Conservation (phyloP, 1,140 invertebrate species). For the Calliopsis andreniformis region DNA sequence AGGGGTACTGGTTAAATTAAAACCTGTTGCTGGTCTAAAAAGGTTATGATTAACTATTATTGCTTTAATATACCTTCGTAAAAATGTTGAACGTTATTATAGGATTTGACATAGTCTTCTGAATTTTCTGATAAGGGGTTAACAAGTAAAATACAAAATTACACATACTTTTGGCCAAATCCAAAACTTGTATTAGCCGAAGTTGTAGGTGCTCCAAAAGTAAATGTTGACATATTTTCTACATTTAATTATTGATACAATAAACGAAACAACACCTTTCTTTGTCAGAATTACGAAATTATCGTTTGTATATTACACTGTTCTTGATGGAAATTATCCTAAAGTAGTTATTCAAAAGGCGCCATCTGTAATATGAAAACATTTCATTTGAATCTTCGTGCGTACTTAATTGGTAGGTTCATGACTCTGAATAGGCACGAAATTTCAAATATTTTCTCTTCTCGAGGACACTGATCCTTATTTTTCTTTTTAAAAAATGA, state of each 20-base stretch:
- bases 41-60: background rate
- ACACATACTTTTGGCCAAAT: constrained; percentile 69
- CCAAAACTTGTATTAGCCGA: constrained; percentile 65
- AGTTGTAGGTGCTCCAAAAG: constrained; percentile 71
- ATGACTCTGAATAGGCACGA: too few relatives aligned
- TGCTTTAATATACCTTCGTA: constrained; percentile 2
- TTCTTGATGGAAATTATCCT: background rate
- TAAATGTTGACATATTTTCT: constrained; percentile 53
- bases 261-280: background rate
- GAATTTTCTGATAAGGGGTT: too few relatives aligned
- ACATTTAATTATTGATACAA: background rate
- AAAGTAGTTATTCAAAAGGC: background rate
- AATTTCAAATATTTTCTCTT: too few relatives aligned
- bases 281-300: background rate
- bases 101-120: too few relatives aligned
- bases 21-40: constrained; percentile 62
- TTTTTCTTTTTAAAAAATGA: too few relatives aligned
- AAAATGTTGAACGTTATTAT: too few relatives aligned
- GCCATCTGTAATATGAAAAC: background rate
- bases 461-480: too few relatives aligned
- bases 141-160: constrained; percentile 3
- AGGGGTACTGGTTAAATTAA: constrained; percentile 56
- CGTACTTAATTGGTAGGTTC: too few relatives aligned
- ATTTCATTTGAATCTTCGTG: background rate
- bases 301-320: background rate